Conservation (phyloP, 1,140 invertebrate genomes). For the Papilio polytes region DNA sequence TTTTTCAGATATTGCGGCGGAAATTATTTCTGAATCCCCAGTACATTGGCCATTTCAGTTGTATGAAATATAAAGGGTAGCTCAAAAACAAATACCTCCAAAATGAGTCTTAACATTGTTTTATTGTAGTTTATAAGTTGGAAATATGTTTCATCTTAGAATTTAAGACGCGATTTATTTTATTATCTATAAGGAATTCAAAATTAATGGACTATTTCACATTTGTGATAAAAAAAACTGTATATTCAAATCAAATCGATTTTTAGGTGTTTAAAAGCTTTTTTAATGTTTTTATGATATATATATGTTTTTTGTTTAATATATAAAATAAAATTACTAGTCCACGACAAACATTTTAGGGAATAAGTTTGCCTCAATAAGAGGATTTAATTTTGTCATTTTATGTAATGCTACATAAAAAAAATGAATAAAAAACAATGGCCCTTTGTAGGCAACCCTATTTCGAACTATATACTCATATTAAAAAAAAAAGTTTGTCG, state of each 20-base stretch:
- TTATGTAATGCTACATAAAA: not conserved
- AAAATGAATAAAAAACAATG: not conserved
- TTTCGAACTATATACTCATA: constrained; percentile 17
- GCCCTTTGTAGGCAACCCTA: not conserved
- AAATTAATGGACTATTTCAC: constrained; percentile 26
- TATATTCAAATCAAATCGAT: not conserved
- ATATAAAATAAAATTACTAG: not conserved
- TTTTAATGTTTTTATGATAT: not conserved
- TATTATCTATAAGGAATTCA: not conserved
- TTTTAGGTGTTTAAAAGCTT: not conserved
- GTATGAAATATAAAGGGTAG: constrained; percentile 11
- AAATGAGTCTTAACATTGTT: constrained; percentile 32
- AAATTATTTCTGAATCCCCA: not conserved
- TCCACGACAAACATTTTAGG: not conserved
- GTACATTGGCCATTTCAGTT: not conserved
- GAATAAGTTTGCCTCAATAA: not conserved
- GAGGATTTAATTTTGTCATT: not conserved
- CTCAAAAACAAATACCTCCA: constrained; percentile 35
- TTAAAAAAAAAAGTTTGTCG: constrained; percentile 16
- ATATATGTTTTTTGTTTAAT: not conserved
- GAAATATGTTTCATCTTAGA: constrained; percentile 27
- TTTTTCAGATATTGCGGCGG: not conserved
- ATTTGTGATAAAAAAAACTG: constrained; percentile 20
- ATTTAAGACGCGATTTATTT: not conserved
- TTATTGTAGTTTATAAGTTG: constrained; percentile 30